Conservation (phyloP, 2,888 invertebrate species). For the Yponomeuta plumbellus region DNA sequence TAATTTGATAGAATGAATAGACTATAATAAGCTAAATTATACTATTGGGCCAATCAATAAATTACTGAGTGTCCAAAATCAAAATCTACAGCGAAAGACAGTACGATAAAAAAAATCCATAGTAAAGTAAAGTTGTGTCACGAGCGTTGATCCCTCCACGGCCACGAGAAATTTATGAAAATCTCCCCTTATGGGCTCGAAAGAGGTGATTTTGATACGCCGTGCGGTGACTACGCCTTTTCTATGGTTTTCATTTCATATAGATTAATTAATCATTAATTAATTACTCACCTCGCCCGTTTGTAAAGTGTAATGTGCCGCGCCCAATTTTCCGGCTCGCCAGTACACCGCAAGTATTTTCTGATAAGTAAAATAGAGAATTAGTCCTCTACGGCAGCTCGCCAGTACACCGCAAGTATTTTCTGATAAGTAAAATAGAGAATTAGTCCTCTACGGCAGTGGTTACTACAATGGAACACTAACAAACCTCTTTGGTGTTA, state of each 20-base stretch:
- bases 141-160: too few species aligned
- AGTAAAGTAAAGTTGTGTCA: too few species aligned
- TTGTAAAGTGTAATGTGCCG: constrained; percentile 81
- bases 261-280: not conserved
- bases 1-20: too few species aligned
- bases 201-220: too few species aligned
- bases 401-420: constrained; percentile 80
- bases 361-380: constrained; percentile 37
- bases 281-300: constrained; percentile 76
- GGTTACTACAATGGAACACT: not conserved
- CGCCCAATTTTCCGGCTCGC: constrained; percentile 81
- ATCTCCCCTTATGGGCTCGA: too few species aligned
- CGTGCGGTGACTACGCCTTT: not conserved
- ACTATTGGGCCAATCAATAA: too few species aligned
- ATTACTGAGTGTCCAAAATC: too few species aligned
- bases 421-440: constrained; percentile 45
- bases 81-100: too few species aligned
- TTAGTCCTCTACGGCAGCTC: too few species aligned
- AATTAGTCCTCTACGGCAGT: not conserved
- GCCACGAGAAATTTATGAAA: too few species aligned
- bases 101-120: too few species aligned
- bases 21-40: too few species aligned
- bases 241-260: not conserved
- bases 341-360: constrained; percentile 80
- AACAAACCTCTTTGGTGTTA: not conserved